phyloP scores from a whole-genome alignment of 2,797 vertebrate species.

The Lithobates sylvaticus region DNA sequence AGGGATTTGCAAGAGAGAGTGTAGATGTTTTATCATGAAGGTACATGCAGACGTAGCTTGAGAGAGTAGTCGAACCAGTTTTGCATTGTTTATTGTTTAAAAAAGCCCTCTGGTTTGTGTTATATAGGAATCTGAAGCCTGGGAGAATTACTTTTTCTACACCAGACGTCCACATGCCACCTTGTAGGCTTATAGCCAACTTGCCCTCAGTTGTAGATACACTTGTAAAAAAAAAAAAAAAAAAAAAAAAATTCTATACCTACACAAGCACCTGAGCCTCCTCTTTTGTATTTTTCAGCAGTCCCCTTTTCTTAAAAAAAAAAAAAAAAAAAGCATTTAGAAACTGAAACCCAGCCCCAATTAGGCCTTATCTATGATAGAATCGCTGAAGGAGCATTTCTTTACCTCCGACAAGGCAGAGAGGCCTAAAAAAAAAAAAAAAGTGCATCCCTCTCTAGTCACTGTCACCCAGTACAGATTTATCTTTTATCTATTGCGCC shows the following conservation, averaged over 20 bases:
- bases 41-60: conserved; percentile 58
- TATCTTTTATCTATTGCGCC: not conserved
- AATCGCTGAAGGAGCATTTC: conserved; percentile 11
- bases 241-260: not conserved
- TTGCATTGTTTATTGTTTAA: conserved; percentile 62
- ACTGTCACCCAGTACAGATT: not conserved
- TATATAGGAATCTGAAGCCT: conserved; percentile 55
- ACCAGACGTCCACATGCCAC: conserved; percentile 15
- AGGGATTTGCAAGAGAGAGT: conserved; percentile 12
- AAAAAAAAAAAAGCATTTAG: not conserved
- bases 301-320: not conserved
- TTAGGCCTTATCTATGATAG: conserved; percentile 1
- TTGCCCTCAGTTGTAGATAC: not conserved
- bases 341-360: not conserved
- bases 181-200: not conserved
- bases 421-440: conserved; percentile 9
- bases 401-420: not conserved
- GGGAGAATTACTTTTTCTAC: not conserved
- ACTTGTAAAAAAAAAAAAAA: not conserved
- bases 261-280: not conserved
- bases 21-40: conserved; percentile 56
- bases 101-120: conserved; percentile 50
- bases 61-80: conserved; percentile 60
- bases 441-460: not conserved
- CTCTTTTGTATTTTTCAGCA: too few species aligned